Base-by-base conservation (phyloP, 2,797 vertebrate species). In the Denticeps clupeoides region DNA sequence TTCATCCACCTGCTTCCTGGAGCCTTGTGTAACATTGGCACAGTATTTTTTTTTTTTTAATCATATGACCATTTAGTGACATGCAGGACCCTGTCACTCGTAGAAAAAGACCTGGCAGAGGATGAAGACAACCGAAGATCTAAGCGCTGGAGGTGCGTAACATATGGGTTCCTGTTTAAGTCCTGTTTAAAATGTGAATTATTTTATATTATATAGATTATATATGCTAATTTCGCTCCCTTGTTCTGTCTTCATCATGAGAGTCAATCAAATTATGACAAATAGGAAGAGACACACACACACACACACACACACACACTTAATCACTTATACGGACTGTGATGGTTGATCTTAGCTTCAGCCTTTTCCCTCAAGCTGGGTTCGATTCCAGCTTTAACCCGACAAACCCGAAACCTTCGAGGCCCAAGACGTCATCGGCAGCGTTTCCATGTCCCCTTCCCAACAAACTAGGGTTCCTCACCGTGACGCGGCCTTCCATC, bases 281-380 rank as follows among this genome's bases (percentile, higher is more conserved):
- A 67, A 59, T 65, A 64, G 27, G 33, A 54, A 49, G 49, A 63
- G 35, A 57, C 44, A 51, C 35, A 51, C 28, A 42, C 15, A 37
- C 13, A 32, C 43, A 29, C 43, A 29, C 25, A 21, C 47, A 42
- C 50, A 13, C 48, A 43, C 40, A 35, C 38, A 26, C 55, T 41
- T 41, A 44, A 51, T 45, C 41, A 3, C 47, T 47, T 49, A 49
- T 40, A 40, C 54, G 53, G 46, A 22, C 59, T n/a, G n/a, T n/a
- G n/a, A n/a, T 48, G 63, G 72, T 72, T 77, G 69, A 77, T 72
- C 58, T 74, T 73, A 68, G 45, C 63, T 74, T 73, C 73, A 71
- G 42, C 77, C 67, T 71, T 77, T 82, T 81, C 75, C 77, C 75
- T 51, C 50, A 47, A 68, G 41, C 43, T 27, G 37, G 37, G 46